A percentile compares a stretch with the other conserved stretches of the same genome.
These are phyloP conservation scores for Chloromyia formosa DNA, from an alignment of 2,888 invertebrate species.

Conservation along the genomic window DNA sequence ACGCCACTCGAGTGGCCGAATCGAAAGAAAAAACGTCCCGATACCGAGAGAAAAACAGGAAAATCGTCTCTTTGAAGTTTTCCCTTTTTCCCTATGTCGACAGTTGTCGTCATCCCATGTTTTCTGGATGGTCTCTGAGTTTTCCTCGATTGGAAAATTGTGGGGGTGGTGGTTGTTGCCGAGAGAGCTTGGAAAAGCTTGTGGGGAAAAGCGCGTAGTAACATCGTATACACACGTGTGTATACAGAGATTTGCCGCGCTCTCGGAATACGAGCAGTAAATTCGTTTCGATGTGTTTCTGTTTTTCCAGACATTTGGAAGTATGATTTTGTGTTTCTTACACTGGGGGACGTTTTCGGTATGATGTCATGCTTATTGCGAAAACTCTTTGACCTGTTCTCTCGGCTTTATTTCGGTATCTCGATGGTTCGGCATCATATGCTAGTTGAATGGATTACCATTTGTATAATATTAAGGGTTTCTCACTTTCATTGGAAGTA, in stretches of 20 bases:
- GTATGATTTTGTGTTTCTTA: background rate
- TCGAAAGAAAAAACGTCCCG: slow-evolving; percentile 3
- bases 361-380: slow-evolving; percentile 30
- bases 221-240: slow-evolving; percentile 9
- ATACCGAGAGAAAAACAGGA: slow-evolving; percentile 25
- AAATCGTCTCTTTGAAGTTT: slow-evolving; percentile 29
- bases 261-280: background rate
- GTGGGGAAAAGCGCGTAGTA: slow-evolving; percentile 24
- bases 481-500: too few species aligned
- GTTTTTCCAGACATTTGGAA: too few species aligned
- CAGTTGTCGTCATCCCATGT: too few species aligned
- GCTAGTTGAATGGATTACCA: too few species aligned
- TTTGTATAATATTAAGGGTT: too few species aligned
- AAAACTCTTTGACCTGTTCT: background rate
- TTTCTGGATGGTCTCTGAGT: slow-evolving; percentile 30
- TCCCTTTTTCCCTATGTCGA: slow-evolving; percentile 9
- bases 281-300: too few species aligned
- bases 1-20: background rate
- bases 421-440: too few species aligned
- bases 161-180: background rate
- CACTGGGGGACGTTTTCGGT: background rate
- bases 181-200: slow-evolving; percentile 31
- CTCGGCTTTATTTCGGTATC: slow-evolving; percentile 1
- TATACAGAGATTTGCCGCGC: background rate
- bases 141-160: slow-evolving; percentile 31